These are phyloP conservation scores for Heliconius melpomene DNA, from an alignment of 1,140 invertebrate species.

Conservation along the genomic window DNA sequence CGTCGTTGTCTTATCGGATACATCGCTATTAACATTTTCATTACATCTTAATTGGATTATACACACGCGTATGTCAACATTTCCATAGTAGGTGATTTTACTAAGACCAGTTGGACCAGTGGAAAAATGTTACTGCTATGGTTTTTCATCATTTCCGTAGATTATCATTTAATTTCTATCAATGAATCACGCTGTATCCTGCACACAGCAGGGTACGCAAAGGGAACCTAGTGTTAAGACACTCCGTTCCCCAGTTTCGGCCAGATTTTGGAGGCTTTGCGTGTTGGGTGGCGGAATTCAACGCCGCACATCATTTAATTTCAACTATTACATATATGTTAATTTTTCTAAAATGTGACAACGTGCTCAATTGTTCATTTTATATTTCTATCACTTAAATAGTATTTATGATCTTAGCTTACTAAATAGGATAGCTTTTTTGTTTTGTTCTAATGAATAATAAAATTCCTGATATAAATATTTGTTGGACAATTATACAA, in stretches of 20 bases:
- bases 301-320: not conserved
- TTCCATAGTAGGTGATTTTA: not conserved
- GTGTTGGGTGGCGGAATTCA: too few relatives aligned
- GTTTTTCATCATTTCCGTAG: not conserved
- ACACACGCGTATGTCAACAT: not conserved
- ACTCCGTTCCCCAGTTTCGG: too few relatives aligned
- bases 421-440: not conserved
- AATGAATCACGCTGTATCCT: too few relatives aligned
- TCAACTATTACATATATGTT: not conserved
- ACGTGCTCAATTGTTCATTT: not conserved
- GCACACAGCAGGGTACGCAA: too few relatives aligned
- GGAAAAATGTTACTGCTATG: not conserved
- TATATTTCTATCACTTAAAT: not conserved
- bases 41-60: constrained; percentile 8
- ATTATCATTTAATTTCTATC: not conserved
- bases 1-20: constrained; percentile 42
- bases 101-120: not conserved
- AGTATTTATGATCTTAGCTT: not conserved
- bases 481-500: constrained; percentile 8
- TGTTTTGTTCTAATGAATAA: not conserved
- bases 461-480: not conserved
- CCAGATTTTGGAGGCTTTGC: too few relatives aligned
- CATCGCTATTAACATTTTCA: constrained; percentile 38
- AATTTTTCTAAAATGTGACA: not conserved
- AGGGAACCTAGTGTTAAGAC: too few relatives aligned